Evolutionary conservation across 2,888 invertebrate genomes (phyloP).

Genomic region (Lasioglossum oenotherae): DNA sequence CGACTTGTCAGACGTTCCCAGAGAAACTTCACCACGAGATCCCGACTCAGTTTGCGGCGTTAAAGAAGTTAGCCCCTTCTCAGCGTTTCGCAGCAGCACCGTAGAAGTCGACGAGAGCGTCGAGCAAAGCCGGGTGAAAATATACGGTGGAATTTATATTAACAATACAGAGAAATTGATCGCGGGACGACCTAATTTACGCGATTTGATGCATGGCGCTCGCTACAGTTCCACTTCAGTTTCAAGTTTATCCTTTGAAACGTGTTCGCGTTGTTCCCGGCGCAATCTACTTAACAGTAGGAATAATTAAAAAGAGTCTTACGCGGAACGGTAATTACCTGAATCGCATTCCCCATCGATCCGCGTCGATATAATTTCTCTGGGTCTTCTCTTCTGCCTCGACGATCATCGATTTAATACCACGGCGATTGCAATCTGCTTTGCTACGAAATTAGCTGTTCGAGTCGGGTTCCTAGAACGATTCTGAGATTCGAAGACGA

Average conservation of each 20-base stretch:
- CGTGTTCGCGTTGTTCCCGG: slow-evolving; percentile 35
- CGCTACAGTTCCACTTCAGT: slow-evolving; percentile 6
- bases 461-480: no score
- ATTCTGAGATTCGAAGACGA: no score
- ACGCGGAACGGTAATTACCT: background rate
- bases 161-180: slow-evolving; percentile 30
- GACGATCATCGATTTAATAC: background rate
- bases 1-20: slow-evolving; percentile 3
- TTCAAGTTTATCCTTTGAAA: slow-evolving; percentile 46
- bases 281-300: slow-evolving; percentile 4
- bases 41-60: background rate
- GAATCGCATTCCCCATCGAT: background rate
- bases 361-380: background rate
- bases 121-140: background rate
- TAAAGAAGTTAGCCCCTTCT: background rate
- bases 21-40: slow-evolving; percentile 14
- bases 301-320: slow-evolving; percentile 29
- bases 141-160: slow-evolving; percentile 10
- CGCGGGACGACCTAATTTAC: slow-evolving; percentile 41
- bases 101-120: background rate
- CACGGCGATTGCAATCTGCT: background rate
- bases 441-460: background rate
- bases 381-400: background rate
- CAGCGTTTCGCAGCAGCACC: background rate
- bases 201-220: slow-evolving; percentile 35